Base-by-base conservation (phyloP, 2,888 invertebrate species). In the Branchinecta sandiegonensis region DNA sequence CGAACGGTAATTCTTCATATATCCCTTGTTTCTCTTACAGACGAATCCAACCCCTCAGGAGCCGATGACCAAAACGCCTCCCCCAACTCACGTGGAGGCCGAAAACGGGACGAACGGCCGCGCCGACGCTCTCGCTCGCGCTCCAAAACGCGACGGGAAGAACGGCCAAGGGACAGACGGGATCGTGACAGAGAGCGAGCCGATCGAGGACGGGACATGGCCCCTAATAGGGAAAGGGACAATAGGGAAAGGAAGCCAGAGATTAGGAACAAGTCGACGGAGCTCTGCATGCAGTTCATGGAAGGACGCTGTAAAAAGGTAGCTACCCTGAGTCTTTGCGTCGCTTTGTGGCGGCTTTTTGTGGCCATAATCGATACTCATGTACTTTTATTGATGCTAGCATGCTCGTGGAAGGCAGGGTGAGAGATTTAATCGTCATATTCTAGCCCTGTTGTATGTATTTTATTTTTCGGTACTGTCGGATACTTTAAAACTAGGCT, bases 261-360 rank as follows among this genome's bases (percentile, higher is more conserved):
- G 81, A 69, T 80, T 81, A 72, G 82, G 80, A 72, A 80, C 80
- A 73, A 83, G 81, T 71, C 77, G 75, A 56, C 77, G 78, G 68
- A 76, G 77, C 1, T 77, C 77, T 12, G 63, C 2, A 10, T 56
- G 14, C n/a, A 23, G 14, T 56, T 17, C 2, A 17, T 56, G n/a
- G 23, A 65, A 65, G 23, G 65, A 9, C n/a, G 65, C 14, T 65
- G 23, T 23, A 37, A 8, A 12, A 65, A n/a, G 65, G 46, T 23
- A 65, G 23, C 37, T 37, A 37, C 37, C 37, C 37, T 37, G 37
- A 37, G 37, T 37, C 37, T 37, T 37, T 37, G 37, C 37, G 37
- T 5, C 37, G 37, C 37, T 37, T 23, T 23, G 23, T 23, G 3
- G 23, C 23, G 3, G 3, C 23, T 23, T 23, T 37, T 37, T 37